phyloP scores from a whole-genome alignment of 2,888 invertebrate species.

The Ditylenchus weischeri region DNA sequence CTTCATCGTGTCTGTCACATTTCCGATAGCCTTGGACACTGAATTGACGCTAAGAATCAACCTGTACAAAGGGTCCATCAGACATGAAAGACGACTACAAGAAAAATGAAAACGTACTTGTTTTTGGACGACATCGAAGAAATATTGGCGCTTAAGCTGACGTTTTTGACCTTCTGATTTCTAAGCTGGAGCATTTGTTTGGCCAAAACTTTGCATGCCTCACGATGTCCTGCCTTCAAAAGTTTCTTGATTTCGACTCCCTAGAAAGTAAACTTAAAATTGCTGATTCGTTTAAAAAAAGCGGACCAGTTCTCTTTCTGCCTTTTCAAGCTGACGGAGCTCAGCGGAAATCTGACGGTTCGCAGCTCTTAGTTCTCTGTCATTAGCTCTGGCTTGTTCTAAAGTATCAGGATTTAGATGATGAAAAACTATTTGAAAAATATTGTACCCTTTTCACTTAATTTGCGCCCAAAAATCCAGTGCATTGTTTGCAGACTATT shows the following conservation, averaged over 20 bases:
- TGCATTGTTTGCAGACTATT: too few species aligned
- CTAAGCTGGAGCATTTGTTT: conserved; percentile 82
- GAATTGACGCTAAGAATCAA: conserved; percentile 81
- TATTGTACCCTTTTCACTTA: too few species aligned
- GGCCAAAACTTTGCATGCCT: conserved; percentile 70
- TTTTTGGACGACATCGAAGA: conserved; percentile 76
- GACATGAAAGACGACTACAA: too few species aligned
- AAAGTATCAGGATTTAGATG: too few species aligned
- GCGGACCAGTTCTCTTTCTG: conserved; percentile 79
- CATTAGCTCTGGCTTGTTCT: conserved; percentile 82
- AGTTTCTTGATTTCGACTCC: conserved; percentile 83
- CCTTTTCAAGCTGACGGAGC: conserved; percentile 75
- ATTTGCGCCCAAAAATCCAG: too few species aligned
- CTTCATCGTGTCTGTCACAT: conserved; percentile 83
- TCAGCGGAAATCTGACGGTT: conserved; percentile 81
- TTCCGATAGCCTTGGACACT: conserved; percentile 80
- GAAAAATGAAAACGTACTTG: conserved; percentile 66
- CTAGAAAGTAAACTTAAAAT: conserved; percentile 62
- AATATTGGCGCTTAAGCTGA: conserved; percentile 77
- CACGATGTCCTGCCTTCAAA: conserved; percentile 81
- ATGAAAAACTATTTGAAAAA: too few species aligned
- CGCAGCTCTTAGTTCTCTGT: conserved; percentile 75
- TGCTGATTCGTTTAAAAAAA: too few species aligned
- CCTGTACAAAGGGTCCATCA: too few species aligned
- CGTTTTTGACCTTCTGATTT: conserved; percentile 80